Percentiles rank a stretch among this genome's conserved stretches.
Evolutionary conservation across 2,113 vertebrate species (phyloP).

Genomic region (Platysteira castanea): DNA sequence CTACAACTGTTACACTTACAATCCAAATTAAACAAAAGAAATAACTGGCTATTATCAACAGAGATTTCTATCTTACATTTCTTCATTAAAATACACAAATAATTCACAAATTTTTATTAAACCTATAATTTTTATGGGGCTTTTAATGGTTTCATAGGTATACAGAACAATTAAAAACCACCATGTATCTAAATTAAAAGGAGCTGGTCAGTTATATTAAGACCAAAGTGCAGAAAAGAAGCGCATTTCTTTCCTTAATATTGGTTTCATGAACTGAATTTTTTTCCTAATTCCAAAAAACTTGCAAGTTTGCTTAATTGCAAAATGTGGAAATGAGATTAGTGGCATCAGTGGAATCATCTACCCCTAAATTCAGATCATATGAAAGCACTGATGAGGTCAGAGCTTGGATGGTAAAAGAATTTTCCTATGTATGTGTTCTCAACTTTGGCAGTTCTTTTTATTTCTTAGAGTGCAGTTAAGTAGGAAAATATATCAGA

Average conservation of each 20-base stretch:
- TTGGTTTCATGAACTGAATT: background rate
- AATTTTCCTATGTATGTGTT: background rate
- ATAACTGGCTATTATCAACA: background rate
- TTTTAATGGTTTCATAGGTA: background rate
- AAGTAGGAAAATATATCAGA: background rate
- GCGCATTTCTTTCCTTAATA: background rate
- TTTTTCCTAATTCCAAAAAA: background rate
- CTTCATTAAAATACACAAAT: background rate
- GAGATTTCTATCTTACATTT: background rate
- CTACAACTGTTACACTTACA: background rate
- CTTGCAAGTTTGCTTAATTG: background rate
- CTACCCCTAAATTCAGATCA: background rate
- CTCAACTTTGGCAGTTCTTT: background rate
- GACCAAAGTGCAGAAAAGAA: background rate
- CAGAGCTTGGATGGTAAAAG: background rate
- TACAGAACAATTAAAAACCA: background rate
- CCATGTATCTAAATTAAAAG: background rate
- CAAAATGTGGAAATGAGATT: background rate
- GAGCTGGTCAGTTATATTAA: background rate
- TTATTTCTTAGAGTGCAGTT: background rate
- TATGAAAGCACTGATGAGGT: background rate
- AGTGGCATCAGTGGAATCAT: background rate
- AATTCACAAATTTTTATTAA: background rate
- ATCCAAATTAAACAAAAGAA: background rate
- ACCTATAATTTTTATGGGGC: background rate